Percentiles rank a stretch among this genome's conserved stretches.
Conservation (phyloP, 92 coral and sea anemone species). For the Parazoanthus atlanticus region DNA sequence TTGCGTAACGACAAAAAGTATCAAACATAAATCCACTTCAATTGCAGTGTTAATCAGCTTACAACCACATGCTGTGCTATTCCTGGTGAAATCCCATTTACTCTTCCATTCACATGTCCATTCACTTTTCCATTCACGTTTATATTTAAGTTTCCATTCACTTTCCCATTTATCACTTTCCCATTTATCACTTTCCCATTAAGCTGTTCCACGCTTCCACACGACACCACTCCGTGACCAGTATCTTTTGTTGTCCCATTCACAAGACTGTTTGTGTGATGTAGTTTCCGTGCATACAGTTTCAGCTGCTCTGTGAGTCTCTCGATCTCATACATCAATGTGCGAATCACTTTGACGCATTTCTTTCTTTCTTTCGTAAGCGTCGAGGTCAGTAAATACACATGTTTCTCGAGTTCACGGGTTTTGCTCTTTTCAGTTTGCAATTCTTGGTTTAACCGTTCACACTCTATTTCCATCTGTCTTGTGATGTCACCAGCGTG, state of each 20-base stretch:
- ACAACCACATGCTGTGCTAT: constrained; percentile 38
- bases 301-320: constrained; percentile 58
- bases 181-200: constrained; percentile 23
- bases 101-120: constrained; percentile 17
- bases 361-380: constrained; percentile 76
- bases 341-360: constrained; percentile 75
- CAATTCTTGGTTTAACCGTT: constrained; percentile 67
- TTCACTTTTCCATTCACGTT: constrained; percentile 15
- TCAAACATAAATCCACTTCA: background rate
- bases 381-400: constrained; percentile 68
- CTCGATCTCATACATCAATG: constrained; percentile 77
- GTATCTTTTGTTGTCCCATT: background rate
- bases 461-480: constrained; percentile 74
- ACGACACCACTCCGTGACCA: background rate
- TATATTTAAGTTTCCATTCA: constrained; percentile 18
- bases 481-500: constrained; percentile 27
- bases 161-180: constrained; percentile 16
- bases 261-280: constrained; percentile 26
- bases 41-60: background rate
- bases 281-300: constrained; percentile 30
- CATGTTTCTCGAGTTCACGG: constrained; percentile 69
- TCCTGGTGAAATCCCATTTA: constrained; percentile 18
- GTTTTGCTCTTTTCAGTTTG: constrained; percentile 75
- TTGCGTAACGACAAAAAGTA: background rate
- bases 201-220: constrained; percentile 11